phyloP scores from a whole-genome alignment of 2,797 vertebrate genomes.

The Sebastes iracundus region DNA sequence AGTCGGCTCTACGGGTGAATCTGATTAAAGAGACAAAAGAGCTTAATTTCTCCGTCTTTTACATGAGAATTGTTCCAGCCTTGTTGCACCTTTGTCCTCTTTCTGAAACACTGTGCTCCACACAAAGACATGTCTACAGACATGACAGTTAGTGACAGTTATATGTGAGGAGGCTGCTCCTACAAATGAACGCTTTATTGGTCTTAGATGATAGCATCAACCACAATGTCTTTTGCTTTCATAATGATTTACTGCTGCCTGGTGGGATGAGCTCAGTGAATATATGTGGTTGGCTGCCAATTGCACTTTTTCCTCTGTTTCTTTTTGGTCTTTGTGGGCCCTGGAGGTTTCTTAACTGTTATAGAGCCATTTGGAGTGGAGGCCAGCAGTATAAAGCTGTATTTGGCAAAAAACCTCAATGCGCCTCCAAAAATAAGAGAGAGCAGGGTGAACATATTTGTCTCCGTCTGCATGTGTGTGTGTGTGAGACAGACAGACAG shows the following conservation, averaged over 20 bases:
- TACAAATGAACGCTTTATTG: slow-evolving; percentile 78
- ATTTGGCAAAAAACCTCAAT: slow-evolving; percentile 80
- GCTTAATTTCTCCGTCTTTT: slow-evolving; percentile 16
- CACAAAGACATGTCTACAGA: slow-evolving; percentile 51
- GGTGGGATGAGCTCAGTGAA: slow-evolving; percentile 88
- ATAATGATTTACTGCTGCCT: slow-evolving; percentile 91
- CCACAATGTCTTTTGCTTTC: slow-evolving; percentile 85
- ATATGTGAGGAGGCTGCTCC: slow-evolving; percentile 79
- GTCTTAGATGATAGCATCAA: slow-evolving; percentile 88
- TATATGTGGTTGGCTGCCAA: slow-evolving; percentile 83
- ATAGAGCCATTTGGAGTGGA: slow-evolving; percentile 86
- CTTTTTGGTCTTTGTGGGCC: slow-evolving; percentile 85
- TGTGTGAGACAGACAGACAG: slow-evolving; percentile 40
- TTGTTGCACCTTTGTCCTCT: slow-evolving; percentile 35
- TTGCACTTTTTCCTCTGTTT: slow-evolving; percentile 82
- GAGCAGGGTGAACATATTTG: slow-evolving; percentile 68
- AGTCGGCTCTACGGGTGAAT: slow-evolving; percentile 12
- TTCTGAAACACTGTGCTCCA: slow-evolving; percentile 46
- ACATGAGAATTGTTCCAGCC: slow-evolving; percentile 22
- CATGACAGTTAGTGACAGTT: slow-evolving; percentile 76
- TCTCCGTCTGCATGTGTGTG: slow-evolving; percentile 53
- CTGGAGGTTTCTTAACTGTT: slow-evolving; percentile 88
- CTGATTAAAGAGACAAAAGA: slow-evolving; percentile 34
- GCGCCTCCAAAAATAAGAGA: slow-evolving; percentile 84
- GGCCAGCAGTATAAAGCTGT: slow-evolving; percentile 84